Evolutionary conservation across 2,797 vertebrate genomes (phyloP).

Genomic region (Mareca strepera): DNA sequence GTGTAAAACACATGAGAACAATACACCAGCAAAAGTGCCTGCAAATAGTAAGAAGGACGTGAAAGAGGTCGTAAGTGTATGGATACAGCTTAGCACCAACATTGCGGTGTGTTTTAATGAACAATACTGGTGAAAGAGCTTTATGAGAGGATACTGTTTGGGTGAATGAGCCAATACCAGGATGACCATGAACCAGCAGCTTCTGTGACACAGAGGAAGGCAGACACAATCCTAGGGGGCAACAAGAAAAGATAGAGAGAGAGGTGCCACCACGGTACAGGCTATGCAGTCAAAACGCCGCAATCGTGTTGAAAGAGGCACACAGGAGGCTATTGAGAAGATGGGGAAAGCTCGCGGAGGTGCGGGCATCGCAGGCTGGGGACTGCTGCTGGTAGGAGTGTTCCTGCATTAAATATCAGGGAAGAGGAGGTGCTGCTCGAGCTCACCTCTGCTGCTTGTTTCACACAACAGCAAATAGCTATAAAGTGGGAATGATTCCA

Average conservation of each 20-base stretch:
- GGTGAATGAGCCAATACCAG: neutral
- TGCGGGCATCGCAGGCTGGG: fast-evolving
- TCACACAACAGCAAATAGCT: neutral
- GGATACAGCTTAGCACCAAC: neutral
- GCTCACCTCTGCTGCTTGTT: neutral
- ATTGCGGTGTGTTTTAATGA: fast-evolving
- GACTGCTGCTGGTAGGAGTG: neutral
- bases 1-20: neutral
- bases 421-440: neutral
- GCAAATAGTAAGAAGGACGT: neutral
- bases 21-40: neutral
- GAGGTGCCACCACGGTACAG: neutral
- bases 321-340: neutral
- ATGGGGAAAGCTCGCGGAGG: neutral
- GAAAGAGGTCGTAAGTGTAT: neutral
- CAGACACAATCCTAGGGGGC: neutral
- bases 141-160: neutral
- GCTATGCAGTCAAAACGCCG: neutral
- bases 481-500: neutral
- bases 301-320: neutral
- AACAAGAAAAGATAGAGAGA: neutral
- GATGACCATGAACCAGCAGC: neutral
- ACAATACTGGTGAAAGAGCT: neutral
- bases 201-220: neutral
- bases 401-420: neutral